Conservation (phyloP, 1,140 invertebrate species). For the Phymorhynchus buccinoides region DNA sequence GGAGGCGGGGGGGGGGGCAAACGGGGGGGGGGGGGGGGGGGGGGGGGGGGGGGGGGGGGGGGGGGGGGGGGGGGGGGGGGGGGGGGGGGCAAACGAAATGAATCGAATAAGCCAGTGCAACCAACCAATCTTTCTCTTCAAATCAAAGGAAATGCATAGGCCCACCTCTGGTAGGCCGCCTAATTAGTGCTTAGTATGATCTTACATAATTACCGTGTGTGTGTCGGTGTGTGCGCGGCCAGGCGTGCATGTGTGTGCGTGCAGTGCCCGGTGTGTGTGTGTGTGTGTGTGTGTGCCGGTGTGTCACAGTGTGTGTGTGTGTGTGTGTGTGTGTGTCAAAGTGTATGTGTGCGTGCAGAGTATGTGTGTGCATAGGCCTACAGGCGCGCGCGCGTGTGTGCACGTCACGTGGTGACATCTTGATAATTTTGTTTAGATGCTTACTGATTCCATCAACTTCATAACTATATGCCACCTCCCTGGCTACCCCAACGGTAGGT, state of each 20-base stretch:
- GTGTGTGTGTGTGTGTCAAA: conserved; percentile 19
- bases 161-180: neutral
- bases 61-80: too few relatives aligned
- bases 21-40: too few relatives aligned
- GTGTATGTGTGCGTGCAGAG: conserved; percentile 11
- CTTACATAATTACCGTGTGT: neutral
- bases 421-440: neutral
- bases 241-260: neutral
- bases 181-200: neutral
- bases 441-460: too few relatives aligned
- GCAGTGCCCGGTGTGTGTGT: neutral
- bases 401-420: neutral
- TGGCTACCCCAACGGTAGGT: too few relatives aligned
- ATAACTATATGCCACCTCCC: too few relatives aligned
- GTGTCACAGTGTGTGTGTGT: neutral
- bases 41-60: too few relatives aligned
- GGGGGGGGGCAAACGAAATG: too few relatives aligned
- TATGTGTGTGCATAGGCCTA: conserved; percentile 18
- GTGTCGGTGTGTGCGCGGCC: neutral
- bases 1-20: too few relatives aligned
- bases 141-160: too few relatives aligned
- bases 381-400: neutral
- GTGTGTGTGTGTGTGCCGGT: conserved; percentile 1
- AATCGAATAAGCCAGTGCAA: too few relatives aligned
- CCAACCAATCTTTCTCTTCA: too few relatives aligned